Evolutionary conservation across 2,113 vertebrate genomes (phyloP).

Genomic region (Sigmodon hispidus): DNA sequence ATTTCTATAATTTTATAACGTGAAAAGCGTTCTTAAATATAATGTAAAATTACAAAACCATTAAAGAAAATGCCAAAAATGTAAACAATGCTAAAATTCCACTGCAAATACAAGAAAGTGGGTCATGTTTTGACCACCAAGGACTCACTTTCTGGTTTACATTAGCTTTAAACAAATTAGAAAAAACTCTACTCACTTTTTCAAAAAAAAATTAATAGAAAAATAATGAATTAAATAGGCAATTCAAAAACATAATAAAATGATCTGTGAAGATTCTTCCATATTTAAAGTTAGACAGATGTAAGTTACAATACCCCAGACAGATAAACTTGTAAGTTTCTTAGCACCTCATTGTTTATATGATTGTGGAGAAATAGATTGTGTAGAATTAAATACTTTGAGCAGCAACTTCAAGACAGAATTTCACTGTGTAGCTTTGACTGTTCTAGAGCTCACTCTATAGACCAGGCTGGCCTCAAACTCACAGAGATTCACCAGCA

Average conservation of each 20-base stretch:
- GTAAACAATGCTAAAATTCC: slow-evolving; percentile 56
- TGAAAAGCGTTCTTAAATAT: slow-evolving; percentile 53
- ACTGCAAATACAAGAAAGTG: slow-evolving; percentile 15
- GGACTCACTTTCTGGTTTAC: not conserved
- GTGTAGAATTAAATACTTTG: not conserved
- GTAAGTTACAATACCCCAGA: not conserved
- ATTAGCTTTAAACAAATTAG: not conserved
- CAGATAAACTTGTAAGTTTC: not conserved
- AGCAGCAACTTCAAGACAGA: not conserved
- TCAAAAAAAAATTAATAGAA: not conserved
- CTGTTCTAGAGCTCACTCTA: not conserved
- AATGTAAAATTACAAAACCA: slow-evolving; percentile 43
- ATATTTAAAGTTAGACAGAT: not conserved
- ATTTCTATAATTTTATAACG: slow-evolving; percentile 70
- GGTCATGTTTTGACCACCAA: not conserved
- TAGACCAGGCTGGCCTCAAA: not conserved
- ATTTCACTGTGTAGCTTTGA: not conserved
- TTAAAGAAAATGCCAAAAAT: slow-evolving; percentile 51
- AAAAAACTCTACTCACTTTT: not conserved
- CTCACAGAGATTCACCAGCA: not conserved
- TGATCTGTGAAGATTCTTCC: not conserved
- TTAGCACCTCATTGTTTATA: not conserved
- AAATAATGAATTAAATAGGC: not conserved
- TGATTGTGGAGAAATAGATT: not conserved
- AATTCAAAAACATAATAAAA: slow-evolving; percentile 45